These are phyloP conservation scores for Apamea crenata DNA, from an alignment of 2,888 invertebrate species.

Conservation along the genomic window DNA sequence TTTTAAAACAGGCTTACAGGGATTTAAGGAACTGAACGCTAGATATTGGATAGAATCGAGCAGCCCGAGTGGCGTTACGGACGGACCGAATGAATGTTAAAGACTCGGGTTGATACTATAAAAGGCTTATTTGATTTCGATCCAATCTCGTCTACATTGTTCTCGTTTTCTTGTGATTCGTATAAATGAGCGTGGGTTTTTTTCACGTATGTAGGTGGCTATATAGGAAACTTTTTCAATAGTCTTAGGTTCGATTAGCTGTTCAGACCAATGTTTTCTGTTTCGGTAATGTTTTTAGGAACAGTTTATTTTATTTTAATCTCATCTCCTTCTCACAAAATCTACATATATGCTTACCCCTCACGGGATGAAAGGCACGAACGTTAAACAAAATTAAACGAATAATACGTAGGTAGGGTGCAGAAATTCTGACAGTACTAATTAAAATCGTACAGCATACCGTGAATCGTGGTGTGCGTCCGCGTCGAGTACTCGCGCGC, in stretches of 20 bases:
- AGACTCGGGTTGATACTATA: constrained; percentile 62
- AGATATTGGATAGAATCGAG: constrained; percentile 63
- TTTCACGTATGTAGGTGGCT: constrained; percentile 15
- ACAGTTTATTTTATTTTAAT: neutral
- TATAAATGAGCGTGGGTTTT: constrained; percentile 49
- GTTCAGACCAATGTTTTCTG: neutral
- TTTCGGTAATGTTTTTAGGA: neutral
- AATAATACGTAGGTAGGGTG: constrained; percentile 34
- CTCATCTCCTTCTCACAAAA: too few species aligned
- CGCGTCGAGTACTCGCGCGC: constrained; percentile 42
- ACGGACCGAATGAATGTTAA: constrained; percentile 67
- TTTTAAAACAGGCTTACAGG: constrained; percentile 63
- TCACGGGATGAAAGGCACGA: constrained; percentile 13
- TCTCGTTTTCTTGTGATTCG: constrained; percentile 49
- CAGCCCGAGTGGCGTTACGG: constrained; percentile 47
- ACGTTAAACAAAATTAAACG: constrained; percentile 45
- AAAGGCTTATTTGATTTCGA: constrained; percentile 69
- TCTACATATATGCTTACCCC: neutral
- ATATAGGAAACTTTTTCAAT: neutral
- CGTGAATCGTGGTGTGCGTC: constrained; percentile 58
- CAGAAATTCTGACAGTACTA: constrained; percentile 56
- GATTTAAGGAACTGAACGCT: constrained; percentile 65
- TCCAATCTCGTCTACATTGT: constrained; percentile 64
- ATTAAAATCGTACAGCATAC: constrained; percentile 67
- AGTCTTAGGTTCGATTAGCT: constrained; percentile 10